Conservation (phyloP, 2,888 invertebrate genomes). For the Coenonympha glycerion region DNA sequence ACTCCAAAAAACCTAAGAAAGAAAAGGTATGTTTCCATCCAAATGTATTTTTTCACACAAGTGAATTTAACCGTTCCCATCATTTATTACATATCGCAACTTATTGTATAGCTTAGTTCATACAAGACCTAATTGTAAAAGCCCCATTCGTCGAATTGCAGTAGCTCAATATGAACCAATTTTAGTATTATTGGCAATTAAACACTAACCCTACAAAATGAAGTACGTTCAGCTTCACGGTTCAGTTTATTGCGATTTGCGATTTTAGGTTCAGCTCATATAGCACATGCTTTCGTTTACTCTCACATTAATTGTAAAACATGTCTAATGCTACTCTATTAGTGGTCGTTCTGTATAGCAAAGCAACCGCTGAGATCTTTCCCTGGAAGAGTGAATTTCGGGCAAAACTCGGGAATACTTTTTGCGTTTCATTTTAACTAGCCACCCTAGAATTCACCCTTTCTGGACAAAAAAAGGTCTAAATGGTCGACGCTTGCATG, state of each 20-base stretch:
- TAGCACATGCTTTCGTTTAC: constrained; percentile 11
- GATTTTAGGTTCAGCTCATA: constrained; percentile 11
- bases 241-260: constrained; percentile 6
- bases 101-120: constrained; percentile 8
- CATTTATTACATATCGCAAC: not conserved
- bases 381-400: not conserved
- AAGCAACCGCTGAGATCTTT: not conserved
- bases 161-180: constrained; percentile 13
- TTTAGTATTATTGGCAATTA: constrained; percentile 17
- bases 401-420: too few relatives aligned
- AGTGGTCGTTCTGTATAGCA: constrained; percentile 1
- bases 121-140: constrained; percentile 9
- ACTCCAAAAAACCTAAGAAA: constrained; percentile 79
- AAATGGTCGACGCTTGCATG: constrained; percentile 6
- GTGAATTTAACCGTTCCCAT: not conserved
- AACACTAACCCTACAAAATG: constrained; percentile 13
- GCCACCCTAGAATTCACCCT: too few relatives aligned
- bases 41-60: not conserved
- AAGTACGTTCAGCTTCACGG: constrained; percentile 13
- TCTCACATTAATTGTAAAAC: constrained; percentile 6
- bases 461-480: too few relatives aligned
- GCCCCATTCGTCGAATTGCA: constrained; percentile 10
- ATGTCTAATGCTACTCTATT: constrained; percentile 5
- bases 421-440: too few relatives aligned
- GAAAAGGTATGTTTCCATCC: constrained; percentile 69